Evolutionary conservation across 2,888 invertebrate species (phyloP), one percentile per base, ranked within the genome.

Genomic region (Pollenia angustigena): DNA sequence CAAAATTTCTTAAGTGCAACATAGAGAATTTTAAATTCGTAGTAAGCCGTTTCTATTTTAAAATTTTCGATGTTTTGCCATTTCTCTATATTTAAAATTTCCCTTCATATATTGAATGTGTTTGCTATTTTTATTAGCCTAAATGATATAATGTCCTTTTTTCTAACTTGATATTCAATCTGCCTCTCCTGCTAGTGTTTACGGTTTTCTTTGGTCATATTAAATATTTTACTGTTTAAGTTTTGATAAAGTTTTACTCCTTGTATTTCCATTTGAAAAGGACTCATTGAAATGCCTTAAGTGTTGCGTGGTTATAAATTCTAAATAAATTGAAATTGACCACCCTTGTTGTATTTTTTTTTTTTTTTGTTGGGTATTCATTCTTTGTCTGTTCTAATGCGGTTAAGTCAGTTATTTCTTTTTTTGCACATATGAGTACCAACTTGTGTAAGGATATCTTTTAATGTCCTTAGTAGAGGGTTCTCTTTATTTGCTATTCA

Each of bases 251-350:
- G 62, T 69, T 68, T n/a, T 64, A n/a, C 23, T n/a, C 11, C 46
- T 18, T 48, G 11, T 23, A 12, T 3, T 32, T 12, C 32, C 54
- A 52, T 52, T 69, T 42, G 18, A 66, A 54, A 68, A 64, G 46
- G 60, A 64, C 69, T 87, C 80, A 85, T 71, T 79, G 69, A 82
- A 82, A 85, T 82, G 74, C 82, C 64, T 64, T 62, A 54, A 82
- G 75, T 86, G 82, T 79, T 79, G 56, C 71, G 78, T 86, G 71
- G 72, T 64, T 86, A 85, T 79, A 81, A 85, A 85, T 85, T 85
- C 62, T 58, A 85, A 85, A 79, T 75, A 75, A 78, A 85, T 88
- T 87, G 54, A 87, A 88, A 85, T 81, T 81, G 69, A 81, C 85
- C 82, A 75, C 71, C 23, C 32, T 54, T 69, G 52, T 42, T 69